Conservation (phyloP, 2,888 invertebrate species). For the Noctua comes region DNA sequence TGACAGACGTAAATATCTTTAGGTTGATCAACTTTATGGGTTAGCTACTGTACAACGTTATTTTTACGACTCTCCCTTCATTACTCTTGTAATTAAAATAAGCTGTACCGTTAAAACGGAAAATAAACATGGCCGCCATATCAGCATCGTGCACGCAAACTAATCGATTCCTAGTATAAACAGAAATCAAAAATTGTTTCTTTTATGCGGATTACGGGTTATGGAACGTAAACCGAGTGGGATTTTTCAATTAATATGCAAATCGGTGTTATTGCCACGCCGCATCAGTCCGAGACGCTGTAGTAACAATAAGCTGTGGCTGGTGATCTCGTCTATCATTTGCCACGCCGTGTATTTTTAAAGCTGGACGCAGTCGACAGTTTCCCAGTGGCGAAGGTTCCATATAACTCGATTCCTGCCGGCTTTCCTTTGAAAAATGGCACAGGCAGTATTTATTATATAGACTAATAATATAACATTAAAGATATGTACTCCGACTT, state of each 20-base stretch:
- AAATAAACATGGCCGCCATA: conserved; percentile 57
- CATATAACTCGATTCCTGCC: too few relatives aligned
- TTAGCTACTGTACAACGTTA: conserved; percentile 56
- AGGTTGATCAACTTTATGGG: conserved; percentile 51
- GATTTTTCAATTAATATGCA: conserved; percentile 69
- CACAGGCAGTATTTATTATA: too few relatives aligned
- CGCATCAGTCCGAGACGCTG: conserved; percentile 40
- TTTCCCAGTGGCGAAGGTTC: too few relatives aligned
- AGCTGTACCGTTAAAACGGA: conserved; percentile 47
- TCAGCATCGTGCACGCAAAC: conserved; percentile 61
- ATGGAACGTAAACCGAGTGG: conserved; percentile 51
- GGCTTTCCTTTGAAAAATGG: too few relatives aligned
- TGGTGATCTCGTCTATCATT: conserved; percentile 11
- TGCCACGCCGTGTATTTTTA: not conserved
- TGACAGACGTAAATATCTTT: conserved; percentile 44
- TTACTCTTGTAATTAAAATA: conserved; percentile 61
- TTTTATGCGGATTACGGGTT: conserved; percentile 57
- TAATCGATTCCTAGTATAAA: conserved; percentile 67
- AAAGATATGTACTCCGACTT: too few relatives aligned
- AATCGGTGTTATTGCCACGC: conserved; percentile 53
- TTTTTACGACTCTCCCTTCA: conserved; percentile 49
- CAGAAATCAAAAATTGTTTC: conserved; percentile 64
- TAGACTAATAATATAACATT: too few relatives aligned
- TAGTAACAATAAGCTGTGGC: conserved; percentile 26
- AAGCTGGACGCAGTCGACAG: not conserved